phyloP scores from a whole-genome alignment of 2,797 vertebrate genomes.

The Lithobates pipiens region DNA sequence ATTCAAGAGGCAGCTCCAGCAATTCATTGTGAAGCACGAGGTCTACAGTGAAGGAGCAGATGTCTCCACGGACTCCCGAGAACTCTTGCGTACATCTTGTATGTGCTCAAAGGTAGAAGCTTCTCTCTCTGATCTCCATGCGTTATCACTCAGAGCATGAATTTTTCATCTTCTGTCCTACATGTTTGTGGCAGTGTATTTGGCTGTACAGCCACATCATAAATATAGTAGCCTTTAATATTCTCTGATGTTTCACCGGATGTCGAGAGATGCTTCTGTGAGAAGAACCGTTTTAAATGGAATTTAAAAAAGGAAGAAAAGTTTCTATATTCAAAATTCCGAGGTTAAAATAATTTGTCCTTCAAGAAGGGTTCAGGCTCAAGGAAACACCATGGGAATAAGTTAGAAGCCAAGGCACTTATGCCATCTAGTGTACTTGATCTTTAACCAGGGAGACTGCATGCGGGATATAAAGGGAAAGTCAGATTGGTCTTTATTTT shows the following conservation, averaged over 20 bases:
- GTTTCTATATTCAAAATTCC: too few species aligned
- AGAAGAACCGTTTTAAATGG: not conserved
- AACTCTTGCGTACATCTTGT: conserved; percentile 26
- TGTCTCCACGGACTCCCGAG: conserved; percentile 31
- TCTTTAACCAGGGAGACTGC: too few species aligned
- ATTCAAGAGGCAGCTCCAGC: conserved; percentile 46
- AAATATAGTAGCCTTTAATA: conserved; percentile 27
- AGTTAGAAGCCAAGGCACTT: too few species aligned
- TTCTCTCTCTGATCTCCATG: conserved; percentile 49
- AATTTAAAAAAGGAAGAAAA: not conserved
- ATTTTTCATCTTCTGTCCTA: conserved; percentile 42
- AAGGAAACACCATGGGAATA: too few species aligned
- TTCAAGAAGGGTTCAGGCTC: too few species aligned
- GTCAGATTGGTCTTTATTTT: too few species aligned
- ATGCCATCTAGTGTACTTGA: too few species aligned
- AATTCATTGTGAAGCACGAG: conserved; percentile 28
- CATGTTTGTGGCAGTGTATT: conserved; percentile 30
- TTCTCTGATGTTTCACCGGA: not conserved
- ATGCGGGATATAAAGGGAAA: too few species aligned
- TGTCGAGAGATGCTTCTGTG: not conserved
- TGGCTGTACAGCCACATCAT: not conserved
- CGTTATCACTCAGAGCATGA: conserved; percentile 35
- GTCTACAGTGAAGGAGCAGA: conserved; percentile 40
- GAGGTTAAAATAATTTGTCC: not conserved
- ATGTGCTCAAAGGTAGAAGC: conserved; percentile 35